Base-by-base conservation (phyloP, 2,113 vertebrate genomes). In the Cnemophilus loriae region DNA sequence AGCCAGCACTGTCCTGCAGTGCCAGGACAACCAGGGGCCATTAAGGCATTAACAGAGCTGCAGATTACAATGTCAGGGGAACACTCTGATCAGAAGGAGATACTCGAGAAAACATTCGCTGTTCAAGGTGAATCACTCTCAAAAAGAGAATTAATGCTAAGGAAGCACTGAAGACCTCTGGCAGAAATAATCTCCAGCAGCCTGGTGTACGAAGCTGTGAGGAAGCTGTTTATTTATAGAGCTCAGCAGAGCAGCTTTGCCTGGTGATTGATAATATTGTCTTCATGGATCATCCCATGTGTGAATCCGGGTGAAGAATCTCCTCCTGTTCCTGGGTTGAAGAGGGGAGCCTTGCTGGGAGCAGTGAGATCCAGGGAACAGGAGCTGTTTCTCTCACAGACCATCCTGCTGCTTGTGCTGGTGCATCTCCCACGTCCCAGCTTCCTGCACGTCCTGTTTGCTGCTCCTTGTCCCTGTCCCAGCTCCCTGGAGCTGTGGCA, bases 31-130 rank as follows among this genome's bases (percentile, higher is more conserved):
- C 55, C 75, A 71, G 23, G 42, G 18, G 60, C 86, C 79, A 92
- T 92, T 86, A 92, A 83, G 47, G 86, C 86, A 93, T 95, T 90
- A 95, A 35, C 39, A 77, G 83, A 89, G 79, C 79, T 90, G 85
- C 50, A 59, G 93, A 90, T 93, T 88, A 47, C 28, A 39, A 75
- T 90, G 92, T 95, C 11, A 59, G 46, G 71, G 68, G 55, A 89
- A 50, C 52, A 33, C 83, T 86, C 83, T 70, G 91, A 86, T 89
- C 76, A 70, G 71, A 86, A 70, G 0, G 1, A 88, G 89, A 39
- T 65, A 77, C 92, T 92, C 2, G 0, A 93, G 93, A 44, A 86
- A 87, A 89, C 42, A 77, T 23, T 70, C 16, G 0, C 64, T 74
- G 21, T 24, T 90, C 90, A 92, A 96, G 95, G 89, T 92, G 96